These are phyloP conservation scores for Crocuta crocuta DNA, from an alignment of 2,113 vertebrate species.

Conservation along the genomic window DNA sequence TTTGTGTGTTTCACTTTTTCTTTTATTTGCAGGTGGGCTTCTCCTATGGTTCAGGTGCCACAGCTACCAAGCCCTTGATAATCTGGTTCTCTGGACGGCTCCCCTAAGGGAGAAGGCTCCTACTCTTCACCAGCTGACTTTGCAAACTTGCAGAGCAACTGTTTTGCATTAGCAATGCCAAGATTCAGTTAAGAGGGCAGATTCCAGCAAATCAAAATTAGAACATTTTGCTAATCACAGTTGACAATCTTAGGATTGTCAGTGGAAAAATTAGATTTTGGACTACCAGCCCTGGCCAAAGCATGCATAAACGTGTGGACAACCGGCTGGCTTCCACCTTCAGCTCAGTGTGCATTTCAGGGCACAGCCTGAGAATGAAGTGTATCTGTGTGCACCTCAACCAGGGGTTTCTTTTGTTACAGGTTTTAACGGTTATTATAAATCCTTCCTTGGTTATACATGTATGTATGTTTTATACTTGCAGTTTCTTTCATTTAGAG, in stretches of 20 bases:
- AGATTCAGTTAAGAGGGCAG: conserved; percentile 71
- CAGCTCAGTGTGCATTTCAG: conserved; percentile 12
- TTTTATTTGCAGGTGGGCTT: conserved; percentile 90
- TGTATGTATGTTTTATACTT: conserved; percentile 63
- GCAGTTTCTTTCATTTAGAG: conserved; percentile 76
- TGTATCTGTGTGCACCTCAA: conserved; percentile 89
- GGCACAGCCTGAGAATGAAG: conserved; percentile 59
- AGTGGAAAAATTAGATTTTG: conserved; percentile 75
- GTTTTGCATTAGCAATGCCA: conserved; percentile 66
- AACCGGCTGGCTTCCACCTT: conserved; percentile 10
- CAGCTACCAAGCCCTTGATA: conserved; percentile 82
- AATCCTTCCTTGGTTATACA: conserved; percentile 74
- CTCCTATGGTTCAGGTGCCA: conserved; percentile 89
- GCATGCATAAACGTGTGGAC: not conserved
- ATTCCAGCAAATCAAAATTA: conserved; percentile 77
- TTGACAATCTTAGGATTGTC: conserved; percentile 58
- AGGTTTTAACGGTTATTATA: conserved; percentile 87
- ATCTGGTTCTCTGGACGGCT: conserved; percentile 32
- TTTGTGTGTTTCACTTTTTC: conserved; percentile 86
- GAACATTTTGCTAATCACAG: conserved; percentile 59
- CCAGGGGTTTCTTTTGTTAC: conserved; percentile 88
- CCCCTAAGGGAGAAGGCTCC: conserved; percentile 54
- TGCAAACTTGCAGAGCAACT: conserved; percentile 67
- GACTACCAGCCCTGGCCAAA: conserved; percentile 55
- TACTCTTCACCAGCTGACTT: conserved; percentile 70